These are phyloP conservation scores for Oopsacas minuta DNA, from an alignment of 37 sponge, comb jelly and placozoan genomes.

Conservation along the genomic window DNA sequence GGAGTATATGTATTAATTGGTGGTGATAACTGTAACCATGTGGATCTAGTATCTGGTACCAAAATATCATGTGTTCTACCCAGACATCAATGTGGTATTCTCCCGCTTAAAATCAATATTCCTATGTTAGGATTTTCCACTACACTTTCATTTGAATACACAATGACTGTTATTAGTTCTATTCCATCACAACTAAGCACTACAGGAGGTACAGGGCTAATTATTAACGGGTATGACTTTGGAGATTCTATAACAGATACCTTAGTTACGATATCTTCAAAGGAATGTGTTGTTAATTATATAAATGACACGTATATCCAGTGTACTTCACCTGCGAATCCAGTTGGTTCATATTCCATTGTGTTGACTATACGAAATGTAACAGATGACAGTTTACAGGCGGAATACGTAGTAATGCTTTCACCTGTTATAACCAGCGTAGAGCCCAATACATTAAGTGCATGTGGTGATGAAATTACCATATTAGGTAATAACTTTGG, in stretches of 20 bases:
- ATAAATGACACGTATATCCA: neutral
- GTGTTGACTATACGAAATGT: neutral
- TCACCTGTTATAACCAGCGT: neutral
- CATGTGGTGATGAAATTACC: neutral
- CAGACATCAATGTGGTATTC: neutral
- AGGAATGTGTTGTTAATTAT: neutral
- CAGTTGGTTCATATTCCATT: neutral
- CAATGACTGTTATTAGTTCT: neutral
- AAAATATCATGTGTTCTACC: conserved; percentile 28
- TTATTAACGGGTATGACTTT: neutral
- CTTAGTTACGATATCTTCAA: neutral
- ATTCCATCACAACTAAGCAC: neutral
- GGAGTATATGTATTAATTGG: conserved; percentile 25
- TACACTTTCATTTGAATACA: neutral
- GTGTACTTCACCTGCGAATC: neutral
- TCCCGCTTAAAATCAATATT: neutral
- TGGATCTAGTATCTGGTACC: neutral
- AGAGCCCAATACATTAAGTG: neutral
- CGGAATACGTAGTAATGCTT: neutral
- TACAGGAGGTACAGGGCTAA: neutral
- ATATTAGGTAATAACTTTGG: neutral
- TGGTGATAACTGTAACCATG: conserved; percentile 20
- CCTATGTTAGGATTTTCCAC: neutral
- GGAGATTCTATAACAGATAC: neutral
- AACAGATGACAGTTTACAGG: neutral